Evolutionary conservation across 2,797 vertebrate genomes (phyloP), one percentile per base, ranked within the genome.

Genomic region (Tokudaia muenninki): DNA sequence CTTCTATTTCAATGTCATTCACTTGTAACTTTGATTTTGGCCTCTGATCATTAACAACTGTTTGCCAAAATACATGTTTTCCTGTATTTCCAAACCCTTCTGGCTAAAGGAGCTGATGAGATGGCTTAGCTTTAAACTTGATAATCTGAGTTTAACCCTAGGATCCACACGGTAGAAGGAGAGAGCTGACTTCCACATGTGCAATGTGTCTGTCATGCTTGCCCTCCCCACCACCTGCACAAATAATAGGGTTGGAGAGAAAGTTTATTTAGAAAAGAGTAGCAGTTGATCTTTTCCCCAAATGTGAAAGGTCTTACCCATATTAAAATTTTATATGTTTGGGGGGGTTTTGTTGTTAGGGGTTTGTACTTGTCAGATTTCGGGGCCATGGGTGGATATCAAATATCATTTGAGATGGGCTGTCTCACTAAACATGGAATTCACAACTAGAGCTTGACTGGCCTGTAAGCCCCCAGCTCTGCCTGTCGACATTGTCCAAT

Each of bases 241-340:
- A 67, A 47, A 50, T 50, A 86, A 65, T 47, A 65, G 41, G 17
- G 17, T 31, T 84, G 10, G 67, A 93, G 34, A 92, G 34, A 93
- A 90, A 82, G 34, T 22, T 87, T 37, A 50, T 95, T 88, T 91
- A 82, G 31, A 91, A 82, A n/a, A 87, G 29, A 96, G 17, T 70
- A 50, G n/a, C 29, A 74, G 47, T 90, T 94, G 79, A 79, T 82
- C 47, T 4, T 87, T 97, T 82, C 50, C n/a, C 55, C 90, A 87
- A 75, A 72, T 95, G 6, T 90, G 34, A 80, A 96, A 44, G 3
- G 3, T 81, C 44, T 87, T 95, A 88, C 47, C 1, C 75, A n/a
- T 72, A 75, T 96, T 91, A 75, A 47, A 67, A 59, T 78, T 55
- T 34, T 86, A 44, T 86, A 22, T 86, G 14, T 21, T 34, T 21